phyloP scores from a whole-genome alignment of 1,140 invertebrate species.

The Globodera rostochiensis region DNA sequence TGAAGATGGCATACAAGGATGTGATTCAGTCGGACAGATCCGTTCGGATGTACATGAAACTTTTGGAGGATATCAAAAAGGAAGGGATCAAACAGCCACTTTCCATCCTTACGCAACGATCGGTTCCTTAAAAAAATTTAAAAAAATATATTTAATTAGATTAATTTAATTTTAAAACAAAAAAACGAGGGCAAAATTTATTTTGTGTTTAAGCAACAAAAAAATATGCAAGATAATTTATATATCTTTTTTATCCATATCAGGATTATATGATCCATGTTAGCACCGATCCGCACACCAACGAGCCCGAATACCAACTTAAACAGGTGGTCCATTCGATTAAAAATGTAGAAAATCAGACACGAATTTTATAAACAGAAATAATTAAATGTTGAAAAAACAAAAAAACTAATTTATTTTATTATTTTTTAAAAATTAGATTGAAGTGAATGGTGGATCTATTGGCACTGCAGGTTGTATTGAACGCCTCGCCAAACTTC shows the following conservation, averaged over 20 bases:
- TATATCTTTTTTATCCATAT: neutral
- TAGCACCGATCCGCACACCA: slow-evolving; percentile 1
- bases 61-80: slow-evolving; percentile 46
- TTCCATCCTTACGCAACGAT: slow-evolving; percentile 58
- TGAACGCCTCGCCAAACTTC: slow-evolving; percentile 69
- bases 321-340: slow-evolving; percentile 42
- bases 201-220: no score
- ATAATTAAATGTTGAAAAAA: slow-evolving; percentile 65
- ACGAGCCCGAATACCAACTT: slow-evolving; percentile 41
- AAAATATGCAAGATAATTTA: no score
- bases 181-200: no score
- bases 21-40: slow-evolving; percentile 62
- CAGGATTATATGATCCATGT: slow-evolving; percentile 57
- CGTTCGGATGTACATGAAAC: slow-evolving; percentile 54
- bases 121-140: slow-evolving; percentile 51
- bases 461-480: slow-evolving; percentile 89
- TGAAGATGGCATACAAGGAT: slow-evolving; percentile 55
- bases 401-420: slow-evolving; percentile 68
- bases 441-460: slow-evolving; percentile 94
- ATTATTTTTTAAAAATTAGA: slow-evolving; percentile 68
- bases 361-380: slow-evolving; percentile 37
- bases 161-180: no score
- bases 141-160: neutral
- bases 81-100: slow-evolving; percentile 51
- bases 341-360: no score